Percentiles rank a stretch among this genome's conserved stretches.
Conservation (phyloP, 2,888 invertebrate genomes). For the Stramonita haemastoma region DNA sequence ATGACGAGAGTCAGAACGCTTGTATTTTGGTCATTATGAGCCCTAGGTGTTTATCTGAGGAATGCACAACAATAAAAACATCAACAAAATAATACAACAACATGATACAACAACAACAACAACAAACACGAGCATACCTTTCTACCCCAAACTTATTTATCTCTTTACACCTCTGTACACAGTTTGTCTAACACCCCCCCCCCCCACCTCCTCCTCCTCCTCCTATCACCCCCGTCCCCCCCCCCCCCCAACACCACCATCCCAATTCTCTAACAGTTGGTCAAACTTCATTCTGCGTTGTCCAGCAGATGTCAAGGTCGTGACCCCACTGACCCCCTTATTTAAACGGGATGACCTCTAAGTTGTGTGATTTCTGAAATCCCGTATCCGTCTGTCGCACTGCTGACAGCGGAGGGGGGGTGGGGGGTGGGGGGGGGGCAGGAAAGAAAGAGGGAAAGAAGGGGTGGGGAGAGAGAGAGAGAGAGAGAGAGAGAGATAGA, state of each 20-base stretch:
- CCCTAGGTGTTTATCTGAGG: no score
- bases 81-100: no score
- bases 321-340: background rate
- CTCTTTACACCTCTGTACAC: background rate
- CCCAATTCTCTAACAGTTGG: background rate
- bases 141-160: background rate
- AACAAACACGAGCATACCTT: no score
- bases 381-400: background rate
- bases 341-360: background rate
- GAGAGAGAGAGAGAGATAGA: background rate
- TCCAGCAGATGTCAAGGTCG: constrained; percentile 21
- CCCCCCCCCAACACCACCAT: background rate
- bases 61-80: no score
- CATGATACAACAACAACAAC: no score
- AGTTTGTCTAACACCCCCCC: background rate
- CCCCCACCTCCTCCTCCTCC: background rate
- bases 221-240: background rate
- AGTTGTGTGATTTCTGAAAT: background rate
- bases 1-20: no score
- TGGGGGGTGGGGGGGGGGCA: no score
- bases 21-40: no score
- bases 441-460: no score
- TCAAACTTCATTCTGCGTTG: background rate
- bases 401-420: background rate
- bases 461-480: background rate